Evolutionary conservation across 2,888 invertebrate species (phyloP), one percentile per base, ranked within the genome.

Genomic region (Drosophila vallismaia): DNA sequence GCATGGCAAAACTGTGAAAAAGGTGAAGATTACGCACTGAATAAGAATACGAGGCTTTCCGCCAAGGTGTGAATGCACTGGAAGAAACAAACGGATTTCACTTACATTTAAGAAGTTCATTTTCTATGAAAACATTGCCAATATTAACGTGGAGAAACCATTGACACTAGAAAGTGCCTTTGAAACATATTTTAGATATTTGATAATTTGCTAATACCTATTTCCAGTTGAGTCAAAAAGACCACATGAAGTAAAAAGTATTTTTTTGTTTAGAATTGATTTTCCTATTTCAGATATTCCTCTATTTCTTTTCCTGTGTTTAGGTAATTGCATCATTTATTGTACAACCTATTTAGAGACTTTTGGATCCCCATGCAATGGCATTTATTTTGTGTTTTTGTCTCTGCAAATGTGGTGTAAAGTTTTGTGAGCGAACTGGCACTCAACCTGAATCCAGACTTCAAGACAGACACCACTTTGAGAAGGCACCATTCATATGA

Each of bases 1-100:
- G 73, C 83, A 79, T 63, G 62, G 70, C 51, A 67, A 72, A 77
- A 73, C 68, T 71, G 81, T 74, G 82, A 70, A 87, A 80, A 74
- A 79, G 87, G 86, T 79, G 79, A 85, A 77, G 88, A 83, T 87
- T 87, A 85, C 83, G 83, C 83, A 87, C 82, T 87, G 85, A 87
- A 82, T 87, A 75, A 54, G 76, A 86, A 80, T 76, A 50, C 48
- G 60, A 60, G 60, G 60, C 60, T 60, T 60, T 60, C 60, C 60
- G 60, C 24, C 26, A 31, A 14, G 40, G 4, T n/a, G 29, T 14
- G 14, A n/a, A 60, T 48, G 48, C 60, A 60, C 46, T 42, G 19
- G 31, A 24, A 44, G 10, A 24, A 44, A 38, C 6, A 36, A 36
- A 6, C 19, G 19, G 19, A 19, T 19, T 19, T 19, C 2, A 19